These are phyloP conservation scores for Ips typographus DNA, from an alignment of 1,140 invertebrate genomes.

Conservation along the genomic window DNA sequence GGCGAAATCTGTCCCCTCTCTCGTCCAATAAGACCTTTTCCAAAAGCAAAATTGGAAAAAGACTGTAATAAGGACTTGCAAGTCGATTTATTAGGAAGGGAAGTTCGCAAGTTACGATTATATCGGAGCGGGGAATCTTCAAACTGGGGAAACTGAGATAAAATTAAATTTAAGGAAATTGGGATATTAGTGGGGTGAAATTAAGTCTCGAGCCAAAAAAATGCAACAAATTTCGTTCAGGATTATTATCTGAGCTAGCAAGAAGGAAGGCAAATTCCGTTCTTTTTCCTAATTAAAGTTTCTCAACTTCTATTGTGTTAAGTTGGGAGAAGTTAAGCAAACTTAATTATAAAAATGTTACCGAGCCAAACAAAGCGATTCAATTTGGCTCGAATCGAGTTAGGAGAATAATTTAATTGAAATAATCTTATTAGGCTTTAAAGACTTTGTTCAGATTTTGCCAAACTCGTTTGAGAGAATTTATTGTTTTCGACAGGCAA, in stretches of 20 bases:
- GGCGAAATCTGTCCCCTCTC: not conserved
- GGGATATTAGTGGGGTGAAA: too few relatives aligned
- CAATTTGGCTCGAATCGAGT: slow-evolving; percentile 1
- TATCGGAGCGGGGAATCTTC: too few relatives aligned
- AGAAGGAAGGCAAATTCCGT: not conserved
- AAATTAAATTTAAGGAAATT: too few relatives aligned
- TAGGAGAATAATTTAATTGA: slow-evolving; percentile 5
- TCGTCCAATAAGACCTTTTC: not conserved
- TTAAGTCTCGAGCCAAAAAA: too few relatives aligned
- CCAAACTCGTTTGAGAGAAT: too few relatives aligned
- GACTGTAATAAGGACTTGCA: not conserved
- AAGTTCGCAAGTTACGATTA: too few relatives aligned
- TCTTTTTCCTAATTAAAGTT: slow-evolving; percentile 13
- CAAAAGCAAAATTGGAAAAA: not conserved
- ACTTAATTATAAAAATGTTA: slow-evolving; percentile 16
- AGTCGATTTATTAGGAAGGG: not conserved
- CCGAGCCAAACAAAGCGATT: slow-evolving; percentile 7
- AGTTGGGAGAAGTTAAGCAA: slow-evolving; percentile 11
- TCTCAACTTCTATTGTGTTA: slow-evolving; percentile 17
- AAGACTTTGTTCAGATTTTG: not conserved
- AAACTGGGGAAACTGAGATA: too few relatives aligned
- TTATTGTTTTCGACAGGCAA: too few relatives aligned
- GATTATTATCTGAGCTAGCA: not conserved
- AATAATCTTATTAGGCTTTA: slow-evolving; percentile 3
- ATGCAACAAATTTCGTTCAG: too few relatives aligned